Evolutionary conservation across 2,888 invertebrate genomes (phyloP).

Genomic region (Andrena hattorfiana): DNA sequence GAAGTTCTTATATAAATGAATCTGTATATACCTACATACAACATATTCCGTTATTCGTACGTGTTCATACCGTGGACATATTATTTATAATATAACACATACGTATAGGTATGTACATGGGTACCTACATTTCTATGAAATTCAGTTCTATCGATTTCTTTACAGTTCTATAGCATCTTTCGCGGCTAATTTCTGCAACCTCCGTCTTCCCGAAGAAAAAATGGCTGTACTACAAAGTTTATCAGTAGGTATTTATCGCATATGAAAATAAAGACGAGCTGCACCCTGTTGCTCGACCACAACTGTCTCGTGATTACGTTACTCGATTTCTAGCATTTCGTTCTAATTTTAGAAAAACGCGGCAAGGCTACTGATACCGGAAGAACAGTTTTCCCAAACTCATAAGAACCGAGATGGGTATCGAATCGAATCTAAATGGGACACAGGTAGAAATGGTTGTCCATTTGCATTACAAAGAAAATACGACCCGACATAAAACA

Average conservation of each 20-base stretch:
- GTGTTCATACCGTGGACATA: too few relatives aligned
- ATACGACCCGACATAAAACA: neutral
- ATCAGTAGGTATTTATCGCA: conserved; percentile 7
- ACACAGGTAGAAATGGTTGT: conserved; percentile 14
- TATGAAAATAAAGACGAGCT: conserved; percentile 35
- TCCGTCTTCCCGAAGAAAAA: neutral
- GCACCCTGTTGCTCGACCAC: conserved; percentile 42
- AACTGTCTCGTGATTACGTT: conserved; percentile 49
- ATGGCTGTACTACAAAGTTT: neutral
- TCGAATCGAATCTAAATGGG: neutral
- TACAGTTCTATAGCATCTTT: neutral
- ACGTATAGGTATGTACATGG: too few relatives aligned
- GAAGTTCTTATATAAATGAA: too few relatives aligned
- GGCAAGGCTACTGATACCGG: conserved; percentile 30
- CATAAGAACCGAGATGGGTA: conserved; percentile 16
- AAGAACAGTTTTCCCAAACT: conserved; percentile 45
- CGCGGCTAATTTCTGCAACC: neutral
- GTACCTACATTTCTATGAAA: too few relatives aligned
- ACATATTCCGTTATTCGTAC: too few relatives aligned
- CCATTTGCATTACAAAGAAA: conserved; percentile 29
- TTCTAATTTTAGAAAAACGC: conserved; percentile 68
- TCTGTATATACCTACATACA: too few relatives aligned
- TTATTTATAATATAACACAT: too few relatives aligned
- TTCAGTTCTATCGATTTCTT: too few relatives aligned
- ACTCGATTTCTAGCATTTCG: conserved; percentile 59